phyloP scores from a whole-genome alignment of 2,888 invertebrate species.

The Oscheius sp. region DNA sequence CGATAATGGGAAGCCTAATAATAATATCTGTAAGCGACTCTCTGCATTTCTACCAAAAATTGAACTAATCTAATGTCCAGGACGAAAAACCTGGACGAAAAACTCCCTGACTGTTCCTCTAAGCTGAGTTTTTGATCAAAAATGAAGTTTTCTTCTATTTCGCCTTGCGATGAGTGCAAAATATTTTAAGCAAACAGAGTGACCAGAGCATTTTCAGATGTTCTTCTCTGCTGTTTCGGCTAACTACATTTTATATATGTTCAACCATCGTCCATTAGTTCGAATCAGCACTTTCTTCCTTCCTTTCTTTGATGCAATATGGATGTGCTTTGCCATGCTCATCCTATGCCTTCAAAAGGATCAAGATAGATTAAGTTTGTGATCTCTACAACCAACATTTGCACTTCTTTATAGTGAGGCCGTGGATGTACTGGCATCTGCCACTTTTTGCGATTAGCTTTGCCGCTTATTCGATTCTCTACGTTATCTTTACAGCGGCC shows the following conservation, averaged over 20 bases:
- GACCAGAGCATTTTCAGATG: constrained; percentile 12
- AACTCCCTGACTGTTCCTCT: too few relatives aligned
- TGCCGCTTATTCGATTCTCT: neutral
- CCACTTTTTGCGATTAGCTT: neutral
- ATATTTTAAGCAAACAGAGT: neutral
- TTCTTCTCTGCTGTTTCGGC: neutral
- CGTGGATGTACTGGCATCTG: constrained; percentile 22
- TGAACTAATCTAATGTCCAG: too few relatives aligned
- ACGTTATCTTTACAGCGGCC: neutral
- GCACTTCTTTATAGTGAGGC: constrained; percentile 13
- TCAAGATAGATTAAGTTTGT: constrained; percentile 11
- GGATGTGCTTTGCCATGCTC: constrained; percentile 18
- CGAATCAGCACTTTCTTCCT: neutral
- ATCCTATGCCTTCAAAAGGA: constrained; percentile 21
- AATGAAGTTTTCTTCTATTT: too few relatives aligned
- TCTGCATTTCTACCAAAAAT: too few relatives aligned
- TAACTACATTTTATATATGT: neutral
- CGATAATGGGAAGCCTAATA: too few relatives aligned
- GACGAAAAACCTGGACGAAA: too few relatives aligned
- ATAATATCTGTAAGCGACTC: too few relatives aligned
- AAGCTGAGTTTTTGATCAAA: too few relatives aligned
- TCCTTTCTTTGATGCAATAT: constrained; percentile 1
- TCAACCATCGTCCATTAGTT: neutral
- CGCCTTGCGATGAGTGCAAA: too few relatives aligned
- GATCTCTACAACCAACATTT: neutral